Conservation (phyloP, 2,113 vertebrate species). For the Zonotrichia leucophrys region DNA sequence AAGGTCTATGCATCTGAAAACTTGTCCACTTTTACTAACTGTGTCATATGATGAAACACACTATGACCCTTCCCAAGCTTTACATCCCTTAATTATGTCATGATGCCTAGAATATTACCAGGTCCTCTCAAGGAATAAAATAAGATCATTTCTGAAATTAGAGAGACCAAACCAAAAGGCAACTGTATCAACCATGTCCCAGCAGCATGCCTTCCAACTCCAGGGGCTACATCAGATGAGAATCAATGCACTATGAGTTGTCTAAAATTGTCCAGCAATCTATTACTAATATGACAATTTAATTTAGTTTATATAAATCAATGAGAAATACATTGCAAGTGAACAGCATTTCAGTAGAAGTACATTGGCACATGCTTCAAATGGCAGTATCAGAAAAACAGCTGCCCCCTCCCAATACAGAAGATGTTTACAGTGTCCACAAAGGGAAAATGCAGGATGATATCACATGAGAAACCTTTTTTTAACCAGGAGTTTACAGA, state of each 20-base stretch:
- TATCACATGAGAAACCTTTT: slow-evolving; percentile 43
- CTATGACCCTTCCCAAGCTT: background rate
- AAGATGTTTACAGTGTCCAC: slow-evolving; percentile 8
- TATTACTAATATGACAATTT: background rate
- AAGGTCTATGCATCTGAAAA: background rate
- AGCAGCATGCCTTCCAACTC: background rate
- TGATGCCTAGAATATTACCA: background rate
- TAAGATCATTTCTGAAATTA: background rate
- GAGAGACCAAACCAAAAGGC: background rate
- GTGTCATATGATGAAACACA: background rate
- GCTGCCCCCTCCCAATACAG: background rate
- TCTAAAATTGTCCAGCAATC: background rate
- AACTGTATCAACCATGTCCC: background rate
- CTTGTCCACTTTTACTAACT: background rate
- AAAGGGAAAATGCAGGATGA: slow-evolving; percentile 14
- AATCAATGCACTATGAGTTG: background rate
- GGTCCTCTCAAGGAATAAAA: slow-evolving; percentile 25
- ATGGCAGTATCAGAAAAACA: slow-evolving; percentile 8
- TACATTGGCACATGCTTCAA: slow-evolving; percentile 46
- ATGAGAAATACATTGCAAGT: background rate
- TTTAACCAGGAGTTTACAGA: background rate
- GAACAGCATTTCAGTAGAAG: slow-evolving; percentile 11
- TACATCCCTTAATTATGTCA: background rate
- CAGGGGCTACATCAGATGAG: background rate
- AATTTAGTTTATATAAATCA: background rate